These are phyloP conservation scores for Calycopis cecrops DNA, from an alignment of 1,140 invertebrate genomes.

Conservation along the genomic window DNA sequence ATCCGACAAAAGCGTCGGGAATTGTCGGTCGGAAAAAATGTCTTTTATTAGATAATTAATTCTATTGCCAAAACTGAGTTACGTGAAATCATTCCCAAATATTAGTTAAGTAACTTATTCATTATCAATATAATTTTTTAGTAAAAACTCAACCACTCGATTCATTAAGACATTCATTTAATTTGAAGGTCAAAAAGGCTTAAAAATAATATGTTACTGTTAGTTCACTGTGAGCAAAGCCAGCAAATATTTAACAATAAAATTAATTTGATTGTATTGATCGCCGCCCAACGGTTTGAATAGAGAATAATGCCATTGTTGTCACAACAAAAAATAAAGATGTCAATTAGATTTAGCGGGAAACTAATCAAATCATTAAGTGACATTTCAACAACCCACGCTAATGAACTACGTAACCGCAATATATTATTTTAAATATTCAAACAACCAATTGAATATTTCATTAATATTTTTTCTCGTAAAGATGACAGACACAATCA, in stretches of 20 bases:
- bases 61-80: too few species aligned
- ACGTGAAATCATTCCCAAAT: too few species aligned
- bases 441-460: neutral
- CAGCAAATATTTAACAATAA: constrained; percentile 20
- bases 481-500: too few species aligned
- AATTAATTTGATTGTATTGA: constrained; percentile 35
- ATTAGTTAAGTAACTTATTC: too few species aligned
- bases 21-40: too few species aligned
- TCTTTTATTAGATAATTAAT: too few species aligned
- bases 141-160: neutral
- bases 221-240: neutral
- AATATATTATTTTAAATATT: neutral
- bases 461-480: neutral
- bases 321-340: constrained; percentile 24
- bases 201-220: neutral
- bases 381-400: constrained; percentile 7
- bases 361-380: constrained; percentile 19
- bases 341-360: constrained; percentile 28
- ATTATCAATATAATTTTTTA: neutral
- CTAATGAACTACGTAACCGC: constrained; percentile 4
- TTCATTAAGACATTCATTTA: neutral
- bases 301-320: constrained; percentile 25
- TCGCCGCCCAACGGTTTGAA: constrained; percentile 16
- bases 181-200: constrained; percentile 6
- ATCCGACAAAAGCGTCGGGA: too few species aligned